phyloP scores from a whole-genome alignment of 2,113 vertebrate genomes.

The Dunckerocampus dactyliophorus region DNA sequence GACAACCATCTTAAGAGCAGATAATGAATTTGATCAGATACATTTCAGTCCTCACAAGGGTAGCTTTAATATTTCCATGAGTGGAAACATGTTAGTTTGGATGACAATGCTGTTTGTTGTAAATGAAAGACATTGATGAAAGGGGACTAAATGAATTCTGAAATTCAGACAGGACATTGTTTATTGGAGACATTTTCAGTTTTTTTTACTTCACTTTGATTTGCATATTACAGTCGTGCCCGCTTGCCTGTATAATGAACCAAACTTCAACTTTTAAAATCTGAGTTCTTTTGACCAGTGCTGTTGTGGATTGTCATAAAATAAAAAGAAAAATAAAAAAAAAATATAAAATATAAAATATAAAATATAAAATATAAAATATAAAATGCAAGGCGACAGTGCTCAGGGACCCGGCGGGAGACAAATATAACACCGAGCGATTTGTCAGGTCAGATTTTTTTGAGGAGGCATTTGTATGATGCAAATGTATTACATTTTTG shows the following conservation, averaged over 20 bases:
- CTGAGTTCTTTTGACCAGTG: not conserved
- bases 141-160: not conserved
- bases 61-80: constrained; percentile 2
- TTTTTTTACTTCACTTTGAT: not conserved
- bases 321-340: too few relatives aligned
- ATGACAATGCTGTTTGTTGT: constrained; percentile 2
- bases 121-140: not conserved
- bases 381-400: too few relatives aligned
- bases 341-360: too few relatives aligned
- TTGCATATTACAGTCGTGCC: not conserved
- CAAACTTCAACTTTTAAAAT: too few relatives aligned
- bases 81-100: constrained; percentile 6
- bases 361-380: too few relatives aligned
- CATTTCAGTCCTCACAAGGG: constrained; percentile 10
- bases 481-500: too few relatives aligned
- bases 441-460: too few relatives aligned
- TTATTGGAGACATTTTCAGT: not conserved
- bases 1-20: constrained; percentile 7
- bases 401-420: too few relatives aligned
- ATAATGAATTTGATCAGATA: constrained; percentile 29
- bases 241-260: too few relatives aligned
- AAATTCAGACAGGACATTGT: not conserved
- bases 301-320: not conserved
- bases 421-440: too few relatives aligned
- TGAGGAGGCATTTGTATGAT: too few relatives aligned